phyloP scores from a whole-genome alignment of 2,113 vertebrate genomes.

The Ammodytes marinus region DNA sequence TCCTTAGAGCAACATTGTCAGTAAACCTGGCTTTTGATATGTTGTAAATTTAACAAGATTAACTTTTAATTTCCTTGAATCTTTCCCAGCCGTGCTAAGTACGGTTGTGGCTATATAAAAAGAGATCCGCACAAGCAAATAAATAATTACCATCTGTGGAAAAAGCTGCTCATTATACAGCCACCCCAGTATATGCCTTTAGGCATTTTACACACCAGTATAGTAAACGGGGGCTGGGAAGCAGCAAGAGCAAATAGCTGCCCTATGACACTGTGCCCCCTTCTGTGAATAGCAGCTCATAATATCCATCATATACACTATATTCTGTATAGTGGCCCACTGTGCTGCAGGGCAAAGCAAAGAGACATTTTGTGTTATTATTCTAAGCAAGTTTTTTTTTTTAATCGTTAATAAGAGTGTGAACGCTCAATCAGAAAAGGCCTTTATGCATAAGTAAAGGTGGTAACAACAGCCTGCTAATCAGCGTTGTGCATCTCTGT shows the following conservation, averaged over 20 bases:
- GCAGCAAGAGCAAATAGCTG: constrained; percentile 16
- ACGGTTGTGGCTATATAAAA: neutral
- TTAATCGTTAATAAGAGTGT: constrained; percentile 68
- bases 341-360: constrained; percentile 58
- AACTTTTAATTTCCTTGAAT: constrained; percentile 17
- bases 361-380: constrained; percentile 56
- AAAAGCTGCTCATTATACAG: constrained; percentile 15
- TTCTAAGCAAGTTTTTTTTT: constrained; percentile 64
- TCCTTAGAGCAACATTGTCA: neutral
- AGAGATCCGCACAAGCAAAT: constrained; percentile 9
- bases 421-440: constrained; percentile 54
- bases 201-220: constrained; percentile 31
- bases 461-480: constrained; percentile 70
- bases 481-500: constrained; percentile 65
- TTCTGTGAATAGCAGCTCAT: constrained; percentile 17
- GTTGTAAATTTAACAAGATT: neutral
- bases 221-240: constrained; percentile 12
- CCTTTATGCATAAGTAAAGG: constrained; percentile 70
- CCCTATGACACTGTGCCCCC: neutral
- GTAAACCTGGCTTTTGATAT: neutral
- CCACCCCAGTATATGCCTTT: constrained; percentile 11
- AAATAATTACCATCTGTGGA: constrained; percentile 20
- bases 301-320: constrained; percentile 18
- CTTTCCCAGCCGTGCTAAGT: neutral
- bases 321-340: neutral